These are phyloP conservation scores for Ichneumoninae sp. DNA, from an alignment of 2,888 invertebrate species.

Conservation along the genomic window DNA sequence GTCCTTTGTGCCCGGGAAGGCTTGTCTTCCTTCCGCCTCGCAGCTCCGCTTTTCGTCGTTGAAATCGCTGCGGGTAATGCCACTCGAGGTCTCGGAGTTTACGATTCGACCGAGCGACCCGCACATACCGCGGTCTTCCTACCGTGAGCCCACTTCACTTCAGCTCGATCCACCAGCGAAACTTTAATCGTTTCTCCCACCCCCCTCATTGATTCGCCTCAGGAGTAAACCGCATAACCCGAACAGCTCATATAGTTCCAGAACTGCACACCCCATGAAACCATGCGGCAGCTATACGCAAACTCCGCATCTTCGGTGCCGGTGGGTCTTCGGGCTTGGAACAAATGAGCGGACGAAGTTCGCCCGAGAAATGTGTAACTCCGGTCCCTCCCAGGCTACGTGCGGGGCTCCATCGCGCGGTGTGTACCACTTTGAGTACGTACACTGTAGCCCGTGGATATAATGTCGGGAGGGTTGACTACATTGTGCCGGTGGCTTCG, in stretches of 20 bases:
- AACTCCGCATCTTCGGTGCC: neutral
- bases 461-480: conserved; percentile 25
- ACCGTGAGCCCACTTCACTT: conserved; percentile 9
- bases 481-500: conserved; percentile 21
- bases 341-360: conserved; percentile 42
- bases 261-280: neutral
- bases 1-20: neutral
- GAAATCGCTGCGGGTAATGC: conserved; percentile 13
- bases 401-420: conserved; percentile 9
- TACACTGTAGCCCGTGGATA: neutral
- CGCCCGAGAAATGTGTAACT: conserved; percentile 49
- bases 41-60: neutral
- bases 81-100: conserved; percentile 1
- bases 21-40: neutral
- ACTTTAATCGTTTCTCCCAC: conserved; percentile 15
- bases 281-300: neutral
- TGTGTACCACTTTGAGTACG: neutral
- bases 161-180: neutral
- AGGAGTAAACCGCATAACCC: conserved; percentile 21
- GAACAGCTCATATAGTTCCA: conserved; percentile 19
- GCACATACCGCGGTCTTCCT: neutral
- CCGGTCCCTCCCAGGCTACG: conserved; percentile 14
- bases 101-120: neutral
- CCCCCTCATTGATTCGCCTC: conserved; percentile 43
- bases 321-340: conserved; percentile 27